Percentiles rank a stretch among this genome's conserved stretches.
These are phyloP conservation scores for Montipora capricornis DNA, from an alignment of 64 coral and sea anemone genomes.

Conservation along the genomic window DNA sequence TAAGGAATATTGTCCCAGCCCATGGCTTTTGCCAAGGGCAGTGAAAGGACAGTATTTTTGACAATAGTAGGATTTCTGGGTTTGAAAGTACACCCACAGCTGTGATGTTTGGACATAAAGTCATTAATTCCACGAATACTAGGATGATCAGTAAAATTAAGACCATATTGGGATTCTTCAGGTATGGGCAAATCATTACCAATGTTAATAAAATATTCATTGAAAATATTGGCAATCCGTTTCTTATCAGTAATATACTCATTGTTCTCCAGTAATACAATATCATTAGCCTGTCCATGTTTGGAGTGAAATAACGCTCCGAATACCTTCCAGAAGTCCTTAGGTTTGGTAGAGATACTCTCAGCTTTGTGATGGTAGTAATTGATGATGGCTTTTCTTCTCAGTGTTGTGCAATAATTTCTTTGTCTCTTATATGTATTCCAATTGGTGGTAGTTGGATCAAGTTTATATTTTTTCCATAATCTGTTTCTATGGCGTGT, in stretches of 20 bases:
- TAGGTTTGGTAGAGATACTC: slow-evolving; percentile 6
- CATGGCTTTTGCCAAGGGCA: no score
- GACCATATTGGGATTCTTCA: background rate
- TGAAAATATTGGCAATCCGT: background rate
- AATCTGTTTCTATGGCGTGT: background rate
- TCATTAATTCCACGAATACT: background rate
- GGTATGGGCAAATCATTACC: background rate
- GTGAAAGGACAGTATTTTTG: no score
- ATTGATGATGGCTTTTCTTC: slow-evolving; percentile 22
- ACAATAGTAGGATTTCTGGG: background rate
- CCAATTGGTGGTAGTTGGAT: slow-evolving; percentile 30
- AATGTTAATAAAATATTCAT: slow-evolving; percentile 20
- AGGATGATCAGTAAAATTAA: background rate
- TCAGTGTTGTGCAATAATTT: slow-evolving; percentile 50
- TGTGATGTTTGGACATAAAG: background rate
- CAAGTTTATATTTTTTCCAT: background rate
- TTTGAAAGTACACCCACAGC: background rate
- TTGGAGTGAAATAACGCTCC: slow-evolving; percentile 35
- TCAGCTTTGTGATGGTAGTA: slow-evolving; percentile 51
- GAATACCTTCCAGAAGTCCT: slow-evolving; percentile 47
- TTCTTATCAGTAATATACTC: slow-evolving; percentile 20
- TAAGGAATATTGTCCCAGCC: no score
- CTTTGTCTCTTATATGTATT: slow-evolving; percentile 35
- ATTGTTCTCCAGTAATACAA: slow-evolving; percentile 47
- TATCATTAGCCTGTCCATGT: slow-evolving; percentile 42